Evolutionary conservation across 2,797 vertebrate genomes (phyloP).

Genomic region (Steatocranus sp.): DNA sequence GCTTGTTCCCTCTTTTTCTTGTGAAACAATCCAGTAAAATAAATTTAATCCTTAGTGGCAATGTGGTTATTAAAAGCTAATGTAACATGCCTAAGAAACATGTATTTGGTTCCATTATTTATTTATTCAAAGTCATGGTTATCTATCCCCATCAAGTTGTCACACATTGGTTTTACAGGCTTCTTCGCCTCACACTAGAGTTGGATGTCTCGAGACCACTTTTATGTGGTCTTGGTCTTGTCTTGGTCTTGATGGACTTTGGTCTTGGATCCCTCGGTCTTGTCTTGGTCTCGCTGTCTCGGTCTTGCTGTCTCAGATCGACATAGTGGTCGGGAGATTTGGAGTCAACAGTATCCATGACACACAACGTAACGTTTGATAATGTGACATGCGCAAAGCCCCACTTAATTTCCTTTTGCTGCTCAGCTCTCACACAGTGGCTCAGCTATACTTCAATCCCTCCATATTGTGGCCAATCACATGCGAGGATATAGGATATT

Average conservation of each 20-base stretch:
- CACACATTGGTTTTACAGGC: neutral
- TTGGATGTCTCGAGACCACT: neutral
- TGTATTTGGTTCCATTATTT: neutral
- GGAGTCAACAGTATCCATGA: neutral
- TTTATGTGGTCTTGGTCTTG: neutral
- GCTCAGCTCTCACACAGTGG: neutral
- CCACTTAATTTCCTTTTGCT: neutral
- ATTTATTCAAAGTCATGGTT: neutral
- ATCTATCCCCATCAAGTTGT: neutral
- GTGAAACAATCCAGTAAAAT: neutral
- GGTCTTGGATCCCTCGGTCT: neutral
- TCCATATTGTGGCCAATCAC: neutral
- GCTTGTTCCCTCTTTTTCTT: neutral
- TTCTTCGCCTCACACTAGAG: neutral
- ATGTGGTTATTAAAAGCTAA: neutral
- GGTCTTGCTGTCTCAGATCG: neutral
- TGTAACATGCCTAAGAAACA: neutral
- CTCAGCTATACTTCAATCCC: neutral
- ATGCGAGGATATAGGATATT: neutral
- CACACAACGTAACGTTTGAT: neutral
- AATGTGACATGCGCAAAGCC: neutral
- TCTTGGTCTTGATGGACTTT: neutral
- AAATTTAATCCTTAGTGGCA: neutral
- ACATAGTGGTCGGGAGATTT: neutral
- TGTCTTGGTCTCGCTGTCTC: neutral